phyloP scores from a whole-genome alignment of 1,140 invertebrate genomes.

The Zaprionus davidi region DNA sequence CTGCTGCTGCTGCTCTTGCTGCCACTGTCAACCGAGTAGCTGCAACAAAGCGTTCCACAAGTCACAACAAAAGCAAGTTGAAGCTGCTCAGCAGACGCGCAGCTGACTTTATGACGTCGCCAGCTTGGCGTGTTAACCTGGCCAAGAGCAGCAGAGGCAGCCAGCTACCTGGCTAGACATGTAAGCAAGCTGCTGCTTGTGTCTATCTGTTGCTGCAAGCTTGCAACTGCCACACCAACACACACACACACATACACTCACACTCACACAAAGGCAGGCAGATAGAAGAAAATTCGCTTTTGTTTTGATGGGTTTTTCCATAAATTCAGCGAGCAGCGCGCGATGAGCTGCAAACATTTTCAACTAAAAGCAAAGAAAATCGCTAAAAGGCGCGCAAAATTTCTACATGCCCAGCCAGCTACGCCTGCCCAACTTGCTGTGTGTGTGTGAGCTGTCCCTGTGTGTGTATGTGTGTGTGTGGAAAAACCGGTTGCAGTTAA shows the following conservation, averaged over 20 bases:
- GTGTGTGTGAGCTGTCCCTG: constrained; percentile 3
- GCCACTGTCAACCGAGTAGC: constrained; percentile 64
- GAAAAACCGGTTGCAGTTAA: constrained; percentile 79
- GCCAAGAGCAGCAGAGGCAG: constrained; percentile 59
- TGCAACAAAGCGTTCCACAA: constrained; percentile 64
- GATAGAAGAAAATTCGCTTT: constrained; percentile 67
- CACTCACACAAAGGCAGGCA: constrained; percentile 14
- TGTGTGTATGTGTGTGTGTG: constrained; percentile 53
- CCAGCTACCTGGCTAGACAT: constrained; percentile 69
- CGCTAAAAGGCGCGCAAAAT: constrained; percentile 77
- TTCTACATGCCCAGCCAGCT: constrained; percentile 35
- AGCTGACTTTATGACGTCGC: constrained; percentile 82
- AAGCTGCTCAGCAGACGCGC: constrained; percentile 52
- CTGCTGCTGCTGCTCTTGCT: background rate
- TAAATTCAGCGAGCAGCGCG: constrained; percentile 60
- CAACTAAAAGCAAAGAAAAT: constrained; percentile 75
- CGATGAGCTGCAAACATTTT: constrained; percentile 38
- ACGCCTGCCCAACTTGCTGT: constrained; percentile 12
- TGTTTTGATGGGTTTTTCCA: constrained; percentile 67
- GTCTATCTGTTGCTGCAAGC: constrained; percentile 63
- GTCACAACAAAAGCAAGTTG: constrained; percentile 70
- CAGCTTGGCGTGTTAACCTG: constrained; percentile 77
- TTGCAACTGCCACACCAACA: constrained; percentile 66
- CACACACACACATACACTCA: constrained; percentile 25
- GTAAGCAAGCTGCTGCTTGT: constrained; percentile 56